A percentile compares a stretch with the other conserved stretches of the same genome.
phyloP scores from a whole-genome alignment of 2,888 invertebrate genomes.

The Phlogophora meticulosa region DNA sequence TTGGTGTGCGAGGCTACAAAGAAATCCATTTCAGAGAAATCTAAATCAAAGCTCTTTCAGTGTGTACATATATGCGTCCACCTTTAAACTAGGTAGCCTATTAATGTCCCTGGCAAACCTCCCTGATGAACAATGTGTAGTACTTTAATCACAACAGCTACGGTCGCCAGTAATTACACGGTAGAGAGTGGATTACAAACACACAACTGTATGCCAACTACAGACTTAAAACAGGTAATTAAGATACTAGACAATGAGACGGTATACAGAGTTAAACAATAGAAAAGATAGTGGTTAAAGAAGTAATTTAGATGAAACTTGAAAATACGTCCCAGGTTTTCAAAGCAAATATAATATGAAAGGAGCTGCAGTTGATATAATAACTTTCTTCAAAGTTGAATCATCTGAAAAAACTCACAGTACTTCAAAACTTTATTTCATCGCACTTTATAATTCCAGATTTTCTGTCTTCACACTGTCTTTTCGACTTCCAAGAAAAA shows the following conservation, averaged over 20 bases:
- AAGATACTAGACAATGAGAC: conserved; percentile 25
- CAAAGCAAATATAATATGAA: neutral
- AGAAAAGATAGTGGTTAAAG: neutral
- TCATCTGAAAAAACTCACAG: conserved; percentile 6
- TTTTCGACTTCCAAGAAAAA: neutral
- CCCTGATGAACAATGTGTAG: conserved; percentile 46
- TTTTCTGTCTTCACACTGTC: neutral
- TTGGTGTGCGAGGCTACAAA: too few relatives aligned
- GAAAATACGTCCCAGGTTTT: conserved; percentile 9
- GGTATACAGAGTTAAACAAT: conserved; percentile 9
- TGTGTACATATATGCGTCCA: neutral
- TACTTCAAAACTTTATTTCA: neutral
- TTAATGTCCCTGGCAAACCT: conserved; percentile 36
- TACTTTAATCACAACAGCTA: conserved; percentile 48
- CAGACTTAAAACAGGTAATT: conserved; percentile 40
- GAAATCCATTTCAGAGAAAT: too few relatives aligned
- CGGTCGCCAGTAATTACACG: conserved; percentile 46
- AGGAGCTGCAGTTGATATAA: conserved; percentile 22
- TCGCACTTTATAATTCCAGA: conserved; percentile 8
- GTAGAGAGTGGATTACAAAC: conserved; percentile 34
- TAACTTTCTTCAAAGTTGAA: conserved; percentile 9
- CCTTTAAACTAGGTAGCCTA: conserved; percentile 31
- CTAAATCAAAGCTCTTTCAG: neutral
- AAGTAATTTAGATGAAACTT: conserved; percentile 4
- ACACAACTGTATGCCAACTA: conserved; percentile 24